These are phyloP conservation scores for Brachyopa scutellaris DNA, from an alignment of 2,888 invertebrate species.

Conservation along the genomic window DNA sequence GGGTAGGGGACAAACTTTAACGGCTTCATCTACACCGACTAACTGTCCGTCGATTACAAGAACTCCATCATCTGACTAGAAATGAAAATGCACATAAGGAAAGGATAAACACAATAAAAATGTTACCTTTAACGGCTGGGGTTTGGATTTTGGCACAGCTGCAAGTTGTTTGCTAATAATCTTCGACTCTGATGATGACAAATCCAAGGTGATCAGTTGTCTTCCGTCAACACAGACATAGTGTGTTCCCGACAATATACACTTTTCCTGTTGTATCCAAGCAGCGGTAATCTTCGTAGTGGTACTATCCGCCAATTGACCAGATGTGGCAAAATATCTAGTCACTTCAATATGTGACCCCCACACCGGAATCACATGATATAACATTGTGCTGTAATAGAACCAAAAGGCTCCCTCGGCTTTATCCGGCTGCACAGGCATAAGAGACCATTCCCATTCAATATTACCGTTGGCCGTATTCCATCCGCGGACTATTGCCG, in stretches of 20 bases:
- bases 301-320: conserved; percentile 83
- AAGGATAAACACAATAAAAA: background rate
- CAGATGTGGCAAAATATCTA: conserved; percentile 85
- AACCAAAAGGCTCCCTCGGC: conserved; percentile 84
- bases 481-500: conserved; percentile 90
- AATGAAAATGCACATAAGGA: background rate
- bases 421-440: conserved; percentile 78
- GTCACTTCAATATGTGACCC: conserved; percentile 86
- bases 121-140: conserved; percentile 77
- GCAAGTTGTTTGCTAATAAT: conserved; percentile 82
- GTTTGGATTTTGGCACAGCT: conserved; percentile 77
- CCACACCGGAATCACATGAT: conserved; percentile 85
- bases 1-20: conserved; percentile 79
- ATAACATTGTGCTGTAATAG: conserved; percentile 84
- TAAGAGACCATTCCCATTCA: conserved; percentile 90
- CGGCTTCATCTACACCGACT: conserved; percentile 79
- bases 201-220: conserved; percentile 85
- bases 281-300: conserved; percentile 85
- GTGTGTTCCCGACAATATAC: conserved; percentile 85
- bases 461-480: conserved; percentile 87
- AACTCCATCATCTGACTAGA: conserved; percentile 80
- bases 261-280: conserved; percentile 84
- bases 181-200: conserved; percentile 83
- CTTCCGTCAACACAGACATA: conserved; percentile 86
- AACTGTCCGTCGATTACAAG: conserved; percentile 79